phyloP scores from a whole-genome alignment of 1,140 invertebrate species.

The Stenopsyche tienmushanensis region DNA sequence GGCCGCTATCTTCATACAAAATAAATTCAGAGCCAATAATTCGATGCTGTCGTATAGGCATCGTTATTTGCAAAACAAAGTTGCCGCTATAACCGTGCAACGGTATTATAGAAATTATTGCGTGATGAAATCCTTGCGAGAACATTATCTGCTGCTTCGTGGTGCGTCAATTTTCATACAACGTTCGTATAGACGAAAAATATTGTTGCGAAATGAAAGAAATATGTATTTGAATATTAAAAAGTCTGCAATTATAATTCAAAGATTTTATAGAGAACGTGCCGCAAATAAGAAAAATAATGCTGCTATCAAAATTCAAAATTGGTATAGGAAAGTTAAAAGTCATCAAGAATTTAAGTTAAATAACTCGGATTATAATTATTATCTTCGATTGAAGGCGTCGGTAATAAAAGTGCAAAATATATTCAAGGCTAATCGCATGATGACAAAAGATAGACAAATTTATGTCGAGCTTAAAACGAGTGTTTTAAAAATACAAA shows the following conservation, averaged over 20 bases:
- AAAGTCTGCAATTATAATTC: slow-evolving; percentile 31
- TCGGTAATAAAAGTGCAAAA: slow-evolving; percentile 32
- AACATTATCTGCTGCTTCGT: not conserved
- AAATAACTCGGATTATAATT: not conserved
- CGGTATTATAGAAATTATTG: slow-evolving; percentile 48
- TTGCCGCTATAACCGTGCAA: slow-evolving; percentile 50
- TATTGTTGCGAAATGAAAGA: not conserved
- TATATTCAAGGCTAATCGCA: slow-evolving; percentile 41
- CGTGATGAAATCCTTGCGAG: not conserved
- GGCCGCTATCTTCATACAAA: not conserved
- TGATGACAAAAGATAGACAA: slow-evolving; percentile 32
- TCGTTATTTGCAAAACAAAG: not conserved
- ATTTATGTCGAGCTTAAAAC: slow-evolving; percentile 21
- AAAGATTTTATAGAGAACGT: slow-evolving; percentile 28
- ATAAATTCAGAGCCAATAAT: not conserved
- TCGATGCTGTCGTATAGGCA: not conserved
- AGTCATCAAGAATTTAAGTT: slow-evolving; percentile 17
- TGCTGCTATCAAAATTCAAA: not conserved
- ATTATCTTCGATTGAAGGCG: not conserved
- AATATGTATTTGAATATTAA: slow-evolving; percentile 20
- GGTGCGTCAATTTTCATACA: not conserved
- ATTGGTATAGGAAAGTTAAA: slow-evolving; percentile 5
- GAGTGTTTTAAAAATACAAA: slow-evolving; percentile 41
- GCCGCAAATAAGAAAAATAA: not conserved
- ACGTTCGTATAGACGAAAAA: slow-evolving; percentile 24